Conservation (phyloP, 2,888 invertebrate species). For the Mimachlamys varia region DNA sequence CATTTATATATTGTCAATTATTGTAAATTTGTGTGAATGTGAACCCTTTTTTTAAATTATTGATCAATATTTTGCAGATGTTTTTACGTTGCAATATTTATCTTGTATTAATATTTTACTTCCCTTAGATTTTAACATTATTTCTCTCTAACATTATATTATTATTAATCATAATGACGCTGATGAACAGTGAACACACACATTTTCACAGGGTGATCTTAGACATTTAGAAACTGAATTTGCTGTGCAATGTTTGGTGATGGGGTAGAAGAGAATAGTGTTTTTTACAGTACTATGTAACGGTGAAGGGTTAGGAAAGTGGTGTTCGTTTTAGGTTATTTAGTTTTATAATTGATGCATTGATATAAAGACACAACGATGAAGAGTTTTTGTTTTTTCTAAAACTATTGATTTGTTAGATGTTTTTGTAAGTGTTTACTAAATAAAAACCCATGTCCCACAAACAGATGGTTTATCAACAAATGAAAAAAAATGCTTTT, state of each 20-base stretch:
- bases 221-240: background rate
- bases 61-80: background rate
- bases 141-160: background rate
- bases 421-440: background rate
- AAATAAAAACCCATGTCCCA: background rate
- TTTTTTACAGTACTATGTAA: background rate
- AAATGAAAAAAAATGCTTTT: no score
- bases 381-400: background rate
- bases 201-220: background rate
- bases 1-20: background rate
- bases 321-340: no score
- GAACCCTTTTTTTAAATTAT: background rate
- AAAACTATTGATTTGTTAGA: background rate
- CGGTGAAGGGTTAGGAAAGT: background rate
- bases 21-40: background rate
- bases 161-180: background rate
- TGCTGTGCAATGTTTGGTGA: background rate
- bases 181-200: conserved; percentile 15
- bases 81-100: background rate
- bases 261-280: background rate
- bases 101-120: background rate
- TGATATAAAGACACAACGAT: background rate
- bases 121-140: background rate
- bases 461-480: no score
- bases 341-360: background rate